A percentile compares a stretch with the other conserved stretches of the same genome.
These are phyloP conservation scores for Apostichopus californicus DNA, from an alignment of 35 echinoderm and acorn worm species.

Conservation along the genomic window DNA sequence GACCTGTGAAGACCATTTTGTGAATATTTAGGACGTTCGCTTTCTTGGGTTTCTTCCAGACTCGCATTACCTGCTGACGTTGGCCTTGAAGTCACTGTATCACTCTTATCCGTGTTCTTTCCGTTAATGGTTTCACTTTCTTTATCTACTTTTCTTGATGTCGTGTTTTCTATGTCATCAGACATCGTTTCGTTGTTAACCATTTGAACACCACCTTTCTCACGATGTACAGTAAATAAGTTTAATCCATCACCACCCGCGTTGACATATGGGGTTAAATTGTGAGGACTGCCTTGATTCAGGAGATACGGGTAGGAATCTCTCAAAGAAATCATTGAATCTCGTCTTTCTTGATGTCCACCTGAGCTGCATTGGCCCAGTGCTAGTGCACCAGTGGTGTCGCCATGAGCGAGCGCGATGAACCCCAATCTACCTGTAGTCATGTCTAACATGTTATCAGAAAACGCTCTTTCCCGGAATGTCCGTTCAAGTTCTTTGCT, in stretches of 20 bases:
- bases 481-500: neutral
- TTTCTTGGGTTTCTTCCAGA: neutral
- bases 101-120: neutral
- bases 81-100: neutral
- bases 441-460: neutral
- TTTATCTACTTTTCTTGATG: neutral
- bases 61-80: neutral
- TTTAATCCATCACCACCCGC: too few relatives aligned
- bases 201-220: neutral
- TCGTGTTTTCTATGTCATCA: neutral
- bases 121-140: neutral
- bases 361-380: neutral
- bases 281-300: neutral
- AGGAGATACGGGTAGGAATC: neutral
- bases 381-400: neutral
- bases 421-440: neutral
- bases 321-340: neutral
- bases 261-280: neutral
- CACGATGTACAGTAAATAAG: neutral
- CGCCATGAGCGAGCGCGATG: neutral
- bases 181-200: neutral
- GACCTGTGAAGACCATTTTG: neutral
- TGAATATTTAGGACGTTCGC: neutral
- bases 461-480: slow-evolving; percentile 14
- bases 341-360: neutral